Base-by-base conservation (phyloP, 2,888 invertebrate genomes). In the Neoscelio sp. region DNA sequence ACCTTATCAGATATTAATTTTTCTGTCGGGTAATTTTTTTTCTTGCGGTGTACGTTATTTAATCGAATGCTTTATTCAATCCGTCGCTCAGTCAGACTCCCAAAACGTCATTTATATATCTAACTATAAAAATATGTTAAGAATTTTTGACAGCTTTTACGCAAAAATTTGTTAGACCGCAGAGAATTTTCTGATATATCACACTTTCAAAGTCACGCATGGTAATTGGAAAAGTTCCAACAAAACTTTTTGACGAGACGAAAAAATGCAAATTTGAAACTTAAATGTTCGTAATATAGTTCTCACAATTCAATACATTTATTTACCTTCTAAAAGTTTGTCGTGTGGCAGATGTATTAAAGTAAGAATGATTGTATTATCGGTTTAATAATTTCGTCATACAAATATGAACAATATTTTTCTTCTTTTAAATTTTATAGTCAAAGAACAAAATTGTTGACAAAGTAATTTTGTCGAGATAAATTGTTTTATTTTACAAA, bases 151-250 rank as follows among this genome's bases (percentile, higher is more conserved):
- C 7, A 58, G 15, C 28, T 42, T 62, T 62, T 26, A 7, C 4
- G 28, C 23, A 40, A 13, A 26, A 64, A 50, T 48, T 50, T 64
- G 35, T 38, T 38, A 64, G 26, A 7, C 20, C 17, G 10, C 48
- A 64, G 62, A 38, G 35, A 64, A 8, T 15, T 20, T 17, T 23
- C 40, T 15, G 50, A 40, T 30, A 26, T 17, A 52, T 52, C 33
- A 44, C 30, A 52, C 33, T 65, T 65, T 12, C 42, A 54, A 65
- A 65, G 52, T 50, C 40, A 65, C 54, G 52, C 33, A 54, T 33
- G 38, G 65, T 54, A 65, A 68, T 68, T 56, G 46, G 46, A 56
- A 68, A 56, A 67, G 54, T 67, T 68, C 20, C 17, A 8, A 35
- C 8, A 3, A 38, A 44, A 67, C 28, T 18, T 67, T 65, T 54